Evolutionary conservation across 53 echinoderm and acorn worm species (phyloP), one percentile per base, ranked within the genome.

Genomic region (Luidia sarsii): DNA sequence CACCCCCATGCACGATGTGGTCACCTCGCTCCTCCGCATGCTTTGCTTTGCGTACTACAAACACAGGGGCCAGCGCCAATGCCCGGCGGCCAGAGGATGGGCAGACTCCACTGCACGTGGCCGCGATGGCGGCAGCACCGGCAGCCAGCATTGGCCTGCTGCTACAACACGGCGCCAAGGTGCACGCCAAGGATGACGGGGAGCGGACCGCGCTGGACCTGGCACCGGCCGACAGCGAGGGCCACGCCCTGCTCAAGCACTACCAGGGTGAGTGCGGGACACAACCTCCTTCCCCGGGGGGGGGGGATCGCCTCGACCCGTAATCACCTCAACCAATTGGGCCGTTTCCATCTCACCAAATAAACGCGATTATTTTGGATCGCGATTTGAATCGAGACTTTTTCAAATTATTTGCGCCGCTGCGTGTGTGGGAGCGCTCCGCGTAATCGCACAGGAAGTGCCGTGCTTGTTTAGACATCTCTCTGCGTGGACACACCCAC

Each of bases 31-130:
- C 16, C 29, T 14, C 33, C 6, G n/a, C 24, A 6, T 60, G 25
- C 61, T 32, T 60, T 31, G 32, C 23, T 24, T 24, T 60, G 33
- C 5, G 6, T n/a, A n/a, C n/a, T n/a, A n/a, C n/a, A n/a, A n/a
- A n/a, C n/a, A n/a, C 41, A 72, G 72, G 72, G 37, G 72, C 72
- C 25, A 37, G 24, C 56, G n/a, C 37, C 10, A 72, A 72, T 24
- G 27, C 57, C 19, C 24, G 22, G 5, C 35, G 72, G 29, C 72
- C 72, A 55, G 38, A 36, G 2, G 72, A 72, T 23, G 24, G 50
- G 13, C 54, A 72, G 54, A 72, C 72, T 7, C 20, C 72, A 11
- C 34, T 72, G 31, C 72, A 72, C 15, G 72, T 56, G 3, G 72
- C 72, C n/a, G 72, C 72, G 15, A 38, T 56, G 13, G 37, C 25